These are phyloP conservation scores for Epinephelus coioides DNA, from an alignment of 2,797 vertebrate genomes.

Conservation along the genomic window DNA sequence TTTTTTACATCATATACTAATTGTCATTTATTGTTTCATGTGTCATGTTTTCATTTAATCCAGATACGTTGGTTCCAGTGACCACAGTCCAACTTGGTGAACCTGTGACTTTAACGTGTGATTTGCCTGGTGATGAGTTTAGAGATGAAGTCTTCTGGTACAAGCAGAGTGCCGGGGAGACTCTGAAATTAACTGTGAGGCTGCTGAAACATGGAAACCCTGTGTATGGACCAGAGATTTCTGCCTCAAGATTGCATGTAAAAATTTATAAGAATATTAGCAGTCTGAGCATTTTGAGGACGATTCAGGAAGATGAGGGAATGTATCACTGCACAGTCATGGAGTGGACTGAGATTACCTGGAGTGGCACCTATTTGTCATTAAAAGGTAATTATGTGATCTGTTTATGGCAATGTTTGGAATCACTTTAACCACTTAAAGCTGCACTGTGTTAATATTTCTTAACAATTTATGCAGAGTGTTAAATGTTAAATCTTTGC, in stretches of 20 bases:
- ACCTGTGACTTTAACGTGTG: slow-evolving; percentile 25
- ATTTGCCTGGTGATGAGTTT: fast-evolving
- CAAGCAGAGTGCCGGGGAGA: slow-evolving; percentile 28
- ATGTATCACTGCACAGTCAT: slow-evolving; percentile 34
- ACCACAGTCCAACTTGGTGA: slow-evolving; percentile 28
- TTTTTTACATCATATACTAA: not conserved
- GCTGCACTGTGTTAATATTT: too few species aligned
- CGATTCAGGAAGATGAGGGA: slow-evolving; percentile 36
- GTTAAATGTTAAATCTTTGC: not conserved
- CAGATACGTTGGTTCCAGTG: slow-evolving; percentile 21
- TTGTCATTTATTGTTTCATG: not conserved
- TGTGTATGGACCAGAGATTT: not conserved
- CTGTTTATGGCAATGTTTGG: not conserved
- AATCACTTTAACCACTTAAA: too few species aligned
- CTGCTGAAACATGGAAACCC: fast-evolving
- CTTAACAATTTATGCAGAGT: too few species aligned
- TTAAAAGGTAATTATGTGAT: slow-evolving; percentile 33
- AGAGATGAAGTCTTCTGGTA: not conserved
- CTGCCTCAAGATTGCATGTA: fast-evolving
- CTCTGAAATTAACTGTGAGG: not conserved
- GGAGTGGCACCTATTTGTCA: slow-evolving; percentile 17
- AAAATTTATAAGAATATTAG: fast-evolving
- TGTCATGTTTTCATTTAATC: not conserved
- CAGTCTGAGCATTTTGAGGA: slow-evolving; percentile 23
- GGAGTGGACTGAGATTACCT: not conserved